These are phyloP conservation scores for Lithodes maja DNA, from an alignment of 2,888 invertebrate genomes.

Conservation along the genomic window DNA sequence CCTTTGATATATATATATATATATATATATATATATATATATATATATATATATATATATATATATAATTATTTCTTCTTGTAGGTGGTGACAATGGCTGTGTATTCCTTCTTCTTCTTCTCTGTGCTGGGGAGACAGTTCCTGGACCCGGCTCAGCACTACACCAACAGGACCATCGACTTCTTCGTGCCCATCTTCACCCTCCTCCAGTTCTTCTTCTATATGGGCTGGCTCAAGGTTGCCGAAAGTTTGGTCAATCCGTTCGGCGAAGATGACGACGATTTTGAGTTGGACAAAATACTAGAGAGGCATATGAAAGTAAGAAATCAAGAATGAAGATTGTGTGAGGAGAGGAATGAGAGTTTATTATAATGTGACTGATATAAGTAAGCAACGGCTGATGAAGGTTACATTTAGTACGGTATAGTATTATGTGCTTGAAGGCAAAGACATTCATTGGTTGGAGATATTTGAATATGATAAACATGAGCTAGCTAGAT, in stretches of 20 bases:
- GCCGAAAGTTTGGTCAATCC: slow-evolving; percentile 96
- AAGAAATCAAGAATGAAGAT: not conserved
- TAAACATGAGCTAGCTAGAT: no score
- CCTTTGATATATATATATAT: not conserved
- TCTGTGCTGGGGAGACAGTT: slow-evolving; percentile 92
- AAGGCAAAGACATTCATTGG: no score
- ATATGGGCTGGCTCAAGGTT: slow-evolving; percentile 96
- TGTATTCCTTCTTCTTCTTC: slow-evolving; percentile 93
- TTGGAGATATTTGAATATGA: no score
- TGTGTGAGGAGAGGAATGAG: not conserved
- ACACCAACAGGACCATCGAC: slow-evolving; percentile 74
- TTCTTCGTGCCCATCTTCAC: slow-evolving; percentile 94
- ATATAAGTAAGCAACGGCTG: not conserved
- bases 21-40: not conserved
- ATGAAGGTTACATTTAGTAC: not conserved
- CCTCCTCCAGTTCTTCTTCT: slow-evolving; percentile 92
- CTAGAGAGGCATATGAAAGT: slow-evolving; percentile 96
- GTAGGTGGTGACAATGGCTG: slow-evolving; percentile 93
- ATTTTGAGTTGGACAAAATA: slow-evolving; percentile 94
- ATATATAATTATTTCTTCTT: not conserved
- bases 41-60: not conserved
- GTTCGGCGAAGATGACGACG: slow-evolving; percentile 97
- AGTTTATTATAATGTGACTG: no score
- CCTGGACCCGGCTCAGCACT: slow-evolving; percentile 79
- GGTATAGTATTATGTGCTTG: not conserved